Evolutionary conservation across 1,140 invertebrate genomes (phyloP).

Genomic region (Planococcus citri): DNA sequence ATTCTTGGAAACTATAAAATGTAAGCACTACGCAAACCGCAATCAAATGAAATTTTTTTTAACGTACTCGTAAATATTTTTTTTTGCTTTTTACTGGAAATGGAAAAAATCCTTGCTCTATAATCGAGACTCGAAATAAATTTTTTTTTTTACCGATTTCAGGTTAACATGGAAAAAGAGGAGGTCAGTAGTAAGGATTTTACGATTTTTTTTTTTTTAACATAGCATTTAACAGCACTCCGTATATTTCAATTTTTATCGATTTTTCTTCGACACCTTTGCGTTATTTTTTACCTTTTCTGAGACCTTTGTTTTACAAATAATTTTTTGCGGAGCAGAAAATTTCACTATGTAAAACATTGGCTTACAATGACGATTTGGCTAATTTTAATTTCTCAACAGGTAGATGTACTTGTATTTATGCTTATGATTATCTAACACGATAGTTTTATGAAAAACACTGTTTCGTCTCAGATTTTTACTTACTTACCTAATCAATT

Average conservation of each 20-base stretch:
- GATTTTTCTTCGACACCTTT: neutral
- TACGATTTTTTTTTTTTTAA: neutral
- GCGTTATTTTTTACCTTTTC: neutral
- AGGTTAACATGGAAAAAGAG: slow-evolving; percentile 14
- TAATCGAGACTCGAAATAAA: neutral
- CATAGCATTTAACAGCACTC: neutral
- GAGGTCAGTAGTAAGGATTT: slow-evolving; percentile 10
- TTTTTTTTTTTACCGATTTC: slow-evolving; percentile 6
- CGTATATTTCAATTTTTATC: neutral
- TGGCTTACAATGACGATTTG: neutral
- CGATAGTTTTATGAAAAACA: neutral
- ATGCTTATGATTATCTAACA: neutral
- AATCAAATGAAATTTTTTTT: neutral
- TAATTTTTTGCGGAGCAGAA: neutral
- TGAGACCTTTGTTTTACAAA: neutral
- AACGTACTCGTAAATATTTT: neutral
- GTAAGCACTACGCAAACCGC: neutral
- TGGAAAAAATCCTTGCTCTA: neutral
- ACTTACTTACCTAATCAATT: no score
- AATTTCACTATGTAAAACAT: neutral
- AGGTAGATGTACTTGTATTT: neutral
- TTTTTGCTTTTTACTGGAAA: neutral
- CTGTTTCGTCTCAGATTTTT: no score
- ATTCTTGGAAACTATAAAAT: neutral
- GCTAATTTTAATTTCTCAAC: neutral